Base-by-base conservation (phyloP, 2,888 invertebrate genomes). In the Philonicus albiceps region DNA sequence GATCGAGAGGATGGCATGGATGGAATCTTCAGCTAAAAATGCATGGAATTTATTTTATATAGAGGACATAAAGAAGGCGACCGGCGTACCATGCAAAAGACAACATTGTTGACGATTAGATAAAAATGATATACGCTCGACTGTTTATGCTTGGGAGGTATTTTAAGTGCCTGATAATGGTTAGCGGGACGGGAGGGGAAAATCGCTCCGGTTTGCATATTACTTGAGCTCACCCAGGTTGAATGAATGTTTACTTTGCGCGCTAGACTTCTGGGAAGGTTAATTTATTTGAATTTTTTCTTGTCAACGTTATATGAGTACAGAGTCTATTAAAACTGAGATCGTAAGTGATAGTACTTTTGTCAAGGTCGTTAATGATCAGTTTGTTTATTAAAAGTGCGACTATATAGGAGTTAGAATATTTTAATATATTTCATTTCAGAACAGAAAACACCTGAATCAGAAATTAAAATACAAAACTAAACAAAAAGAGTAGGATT, bases 71-170 rank as follows among this genome's bases (percentile, higher is more conserved):
- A 64, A 64, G 31, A 64, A 64, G 31, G 27, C 74, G 74, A 34
- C 31, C 74, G 74, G 27, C 74, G 27, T 16, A 6, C n/a, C n/a
- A 74, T 74, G 74, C 31, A 34, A 37, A 74, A 34, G 74, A 74
- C 74, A 19, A 37, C 74, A 74, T 74, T 74, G 37, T 74, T 74
- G 74, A 34, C 74, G 37, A 74, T 74, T 74, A 74, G 74, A 74
- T 74, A 74, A 74, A 74, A 74, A 34, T 74, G 74, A 74, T 74
- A 27, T 64, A 27, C 27, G 64, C 27, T 19, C 13, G 64, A 19
- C 22, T 64, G 64, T 11, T 22, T 64, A 64, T 64, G 27, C 64
- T 27, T 64, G 64, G 64, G 64, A 64, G 64, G 64, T 64, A 64
- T 64, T 64, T 64, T 64, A 64, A 64, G 64, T 64, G 64, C 64